Conservation (phyloP, 2,113 vertebrate species). For the Coturnix japonica region DNA sequence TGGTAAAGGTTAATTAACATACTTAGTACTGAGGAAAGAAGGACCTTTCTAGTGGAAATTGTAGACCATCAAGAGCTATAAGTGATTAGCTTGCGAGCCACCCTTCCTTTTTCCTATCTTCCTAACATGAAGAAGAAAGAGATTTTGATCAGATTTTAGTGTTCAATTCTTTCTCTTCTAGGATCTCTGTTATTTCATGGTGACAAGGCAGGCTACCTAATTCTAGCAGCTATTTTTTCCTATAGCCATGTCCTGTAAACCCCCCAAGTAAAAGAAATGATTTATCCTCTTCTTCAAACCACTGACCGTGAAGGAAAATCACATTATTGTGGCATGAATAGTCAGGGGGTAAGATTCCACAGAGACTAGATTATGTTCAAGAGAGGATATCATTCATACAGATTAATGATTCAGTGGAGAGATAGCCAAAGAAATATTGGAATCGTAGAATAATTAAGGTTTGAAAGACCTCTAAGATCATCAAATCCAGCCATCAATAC, state of each 20-base stretch:
- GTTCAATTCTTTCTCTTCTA: background rate
- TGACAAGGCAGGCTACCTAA: background rate
- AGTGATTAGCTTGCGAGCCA: too few relatives aligned
- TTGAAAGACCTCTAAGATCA: too few relatives aligned
- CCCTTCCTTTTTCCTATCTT: background rate
- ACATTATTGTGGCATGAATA: background rate
- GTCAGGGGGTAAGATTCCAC: background rate
- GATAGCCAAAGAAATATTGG: background rate
- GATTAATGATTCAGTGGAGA: background rate
- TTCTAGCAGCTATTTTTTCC: background rate
- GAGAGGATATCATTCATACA: background rate
- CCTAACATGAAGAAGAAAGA: background rate
- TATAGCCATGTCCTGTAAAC: accelerated
- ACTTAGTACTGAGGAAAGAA: background rate
- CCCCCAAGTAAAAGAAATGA: background rate
- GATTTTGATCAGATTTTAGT: background rate
- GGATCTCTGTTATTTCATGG: background rate
- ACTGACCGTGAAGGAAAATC: background rate
- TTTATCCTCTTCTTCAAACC: background rate
- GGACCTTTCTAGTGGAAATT: background rate
- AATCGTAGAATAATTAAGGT: too few relatives aligned
- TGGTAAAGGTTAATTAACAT: background rate
- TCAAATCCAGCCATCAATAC: too few relatives aligned
- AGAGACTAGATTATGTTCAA: background rate
- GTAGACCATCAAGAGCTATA: too few relatives aligned